Conservation (phyloP, 2,113 vertebrate species). For the Mellivora capensis region DNA sequence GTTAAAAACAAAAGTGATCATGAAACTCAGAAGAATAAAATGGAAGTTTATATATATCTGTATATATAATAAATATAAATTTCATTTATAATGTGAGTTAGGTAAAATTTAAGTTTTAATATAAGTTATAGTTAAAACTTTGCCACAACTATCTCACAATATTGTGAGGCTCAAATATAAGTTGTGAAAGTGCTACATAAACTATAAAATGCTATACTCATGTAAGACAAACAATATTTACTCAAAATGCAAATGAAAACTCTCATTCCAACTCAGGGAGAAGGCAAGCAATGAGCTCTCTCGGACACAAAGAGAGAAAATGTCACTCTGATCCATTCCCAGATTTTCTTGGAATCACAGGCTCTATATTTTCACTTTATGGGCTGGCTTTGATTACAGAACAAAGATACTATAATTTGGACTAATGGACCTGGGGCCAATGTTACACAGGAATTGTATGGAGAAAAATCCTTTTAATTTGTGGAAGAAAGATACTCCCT, state of each 20-base stretch:
- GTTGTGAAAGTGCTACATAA: slow-evolving; percentile 35
- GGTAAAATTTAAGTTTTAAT: slow-evolving; percentile 14
- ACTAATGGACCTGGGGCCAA: neutral
- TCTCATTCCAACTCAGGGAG: neutral
- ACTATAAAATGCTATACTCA: slow-evolving; percentile 21
- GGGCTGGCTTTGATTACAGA: neutral
- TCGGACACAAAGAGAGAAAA: neutral
- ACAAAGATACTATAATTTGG: neutral
- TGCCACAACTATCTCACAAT: neutral
- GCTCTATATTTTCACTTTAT: neutral
- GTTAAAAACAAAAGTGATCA: neutral
- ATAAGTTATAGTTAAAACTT: neutral
- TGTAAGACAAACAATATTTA: neutral
- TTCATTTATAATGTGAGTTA: neutral
- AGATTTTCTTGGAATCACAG: slow-evolving; percentile 24
- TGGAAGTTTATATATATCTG: neutral
- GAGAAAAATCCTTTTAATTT: slow-evolving; percentile 34
- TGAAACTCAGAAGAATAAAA: slow-evolving; percentile 19
- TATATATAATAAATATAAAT: neutral
- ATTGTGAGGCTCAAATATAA: neutral
- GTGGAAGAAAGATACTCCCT: neutral
- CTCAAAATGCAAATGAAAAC: neutral
- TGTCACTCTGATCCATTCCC: neutral
- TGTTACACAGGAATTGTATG: neutral
- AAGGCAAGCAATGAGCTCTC: neutral